These are phyloP conservation scores for Sus cebifrons DNA, from an alignment of 2,797 vertebrate genomes.

Conservation along the genomic window DNA sequence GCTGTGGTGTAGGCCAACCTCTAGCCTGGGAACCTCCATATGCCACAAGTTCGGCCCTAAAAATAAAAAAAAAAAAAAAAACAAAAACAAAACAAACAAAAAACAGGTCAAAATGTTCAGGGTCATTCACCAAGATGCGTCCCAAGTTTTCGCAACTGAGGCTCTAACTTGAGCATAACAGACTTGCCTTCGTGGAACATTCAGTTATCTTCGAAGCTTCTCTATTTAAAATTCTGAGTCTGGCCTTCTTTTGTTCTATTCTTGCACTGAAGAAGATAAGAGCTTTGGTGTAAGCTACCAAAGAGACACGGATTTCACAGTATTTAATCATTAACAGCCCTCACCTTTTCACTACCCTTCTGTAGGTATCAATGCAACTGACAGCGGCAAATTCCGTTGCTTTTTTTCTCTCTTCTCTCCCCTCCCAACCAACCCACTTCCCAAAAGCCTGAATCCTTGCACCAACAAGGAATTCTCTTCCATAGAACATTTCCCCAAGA, in stretches of 20 bases:
- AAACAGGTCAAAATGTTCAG: neutral
- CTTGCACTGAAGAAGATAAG: neutral
- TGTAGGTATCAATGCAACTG: neutral
- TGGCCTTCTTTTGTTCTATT: neutral
- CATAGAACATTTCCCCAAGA: neutral
- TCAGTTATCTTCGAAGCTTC: neutral
- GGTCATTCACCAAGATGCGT: neutral
- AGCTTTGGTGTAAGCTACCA: neutral
- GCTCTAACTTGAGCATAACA: neutral
- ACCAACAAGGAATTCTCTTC: neutral
- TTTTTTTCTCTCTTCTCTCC: neutral
- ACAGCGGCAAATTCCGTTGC: neutral
- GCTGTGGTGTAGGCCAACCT: no score
- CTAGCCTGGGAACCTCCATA: no score
- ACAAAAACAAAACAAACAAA: no score
- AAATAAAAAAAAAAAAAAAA: no score
- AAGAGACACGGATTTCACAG: neutral
- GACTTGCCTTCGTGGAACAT: neutral
- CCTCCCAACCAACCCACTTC: neutral
- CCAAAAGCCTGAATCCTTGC: neutral
- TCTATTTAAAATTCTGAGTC: neutral
- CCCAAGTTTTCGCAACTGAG: neutral
- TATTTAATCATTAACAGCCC: neutral
- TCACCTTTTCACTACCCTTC: neutral
- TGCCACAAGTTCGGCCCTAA: no score